A percentile compares a stretch with the other conserved stretches of the same genome.
phyloP scores from a whole-genome alignment of 2,113 vertebrate genomes.

The Spermophilus dauricus region DNA sequence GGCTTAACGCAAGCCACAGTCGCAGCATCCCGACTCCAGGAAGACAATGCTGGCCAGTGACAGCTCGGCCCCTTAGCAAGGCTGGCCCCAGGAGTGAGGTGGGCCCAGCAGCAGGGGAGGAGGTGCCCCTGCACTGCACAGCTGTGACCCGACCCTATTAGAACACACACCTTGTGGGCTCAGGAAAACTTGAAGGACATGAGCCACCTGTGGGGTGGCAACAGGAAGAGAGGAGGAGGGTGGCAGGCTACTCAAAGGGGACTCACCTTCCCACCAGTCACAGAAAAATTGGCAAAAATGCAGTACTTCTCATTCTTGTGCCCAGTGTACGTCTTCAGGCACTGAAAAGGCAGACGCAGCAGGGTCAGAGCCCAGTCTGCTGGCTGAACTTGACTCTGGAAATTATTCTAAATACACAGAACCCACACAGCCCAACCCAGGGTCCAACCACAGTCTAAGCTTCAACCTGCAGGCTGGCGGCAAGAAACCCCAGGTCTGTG shows the following conservation, averaged over 20 bases:
- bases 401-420: rapidly evolving
- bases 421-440: not conserved
- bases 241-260: rapidly evolving
- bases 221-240: too few relatives aligned
- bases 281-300: conserved; percentile 99
- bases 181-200: too few relatives aligned
- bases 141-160: rapidly evolving
- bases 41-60: too few relatives aligned
- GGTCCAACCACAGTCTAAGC: too few relatives aligned
- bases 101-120: too few relatives aligned
- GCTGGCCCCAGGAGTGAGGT: too few relatives aligned
- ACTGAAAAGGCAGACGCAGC: conserved; percentile 88
- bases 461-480: not conserved
- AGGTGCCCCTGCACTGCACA: not conserved
- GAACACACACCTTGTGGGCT: not conserved
- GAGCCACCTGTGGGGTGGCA: not conserved
- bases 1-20: not conserved
- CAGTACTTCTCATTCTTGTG: conserved; percentile 99
- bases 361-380: rapidly evolving
- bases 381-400: rapidly evolving
- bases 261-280: conserved; percentile 98
- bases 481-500: rapidly evolving
- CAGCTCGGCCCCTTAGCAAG: too few relatives aligned
- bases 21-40: too few relatives aligned
- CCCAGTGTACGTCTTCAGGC: conserved; percentile 98